Conservation (phyloP, 2,888 invertebrate species). For the Nymphalis c-album region DNA sequence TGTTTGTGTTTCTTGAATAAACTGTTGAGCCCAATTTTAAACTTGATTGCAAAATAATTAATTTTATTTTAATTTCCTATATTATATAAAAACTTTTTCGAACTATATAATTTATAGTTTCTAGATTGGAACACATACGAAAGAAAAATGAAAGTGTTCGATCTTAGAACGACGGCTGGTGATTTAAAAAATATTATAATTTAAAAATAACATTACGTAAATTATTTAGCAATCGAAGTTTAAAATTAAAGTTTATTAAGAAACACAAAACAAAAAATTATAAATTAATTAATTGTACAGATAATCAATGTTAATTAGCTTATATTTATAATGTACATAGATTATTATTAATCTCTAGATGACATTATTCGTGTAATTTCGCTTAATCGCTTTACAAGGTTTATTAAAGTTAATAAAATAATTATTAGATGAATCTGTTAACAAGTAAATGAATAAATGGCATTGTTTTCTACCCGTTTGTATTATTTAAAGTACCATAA, state of each 20-base stretch:
- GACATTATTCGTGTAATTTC: not conserved
- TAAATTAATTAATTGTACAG: constrained; percentile 10
- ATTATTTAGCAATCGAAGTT: constrained; percentile 20
- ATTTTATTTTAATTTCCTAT: not conserved
- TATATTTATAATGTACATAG: not conserved
- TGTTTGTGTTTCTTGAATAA: constrained; percentile 53
- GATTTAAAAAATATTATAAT: not conserved
- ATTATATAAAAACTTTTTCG: not conserved
- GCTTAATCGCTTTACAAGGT: constrained; percentile 12
- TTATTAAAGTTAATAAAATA: constrained; percentile 5
- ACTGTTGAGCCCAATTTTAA: constrained; percentile 73
- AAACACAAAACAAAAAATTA: constrained; percentile 25
- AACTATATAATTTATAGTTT: not conserved
- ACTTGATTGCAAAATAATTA: constrained; percentile 41
- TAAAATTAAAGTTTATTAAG: constrained; percentile 36
- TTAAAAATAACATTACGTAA: not conserved
- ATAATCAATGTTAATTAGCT: constrained; percentile 1
- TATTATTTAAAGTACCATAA: constrained; percentile 7
- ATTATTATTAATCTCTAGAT: not conserved
- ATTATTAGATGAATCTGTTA: constrained; percentile 24
- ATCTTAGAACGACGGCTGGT: no score
- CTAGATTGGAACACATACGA: no score
- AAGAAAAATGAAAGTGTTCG: no score
- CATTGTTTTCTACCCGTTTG: constrained; percentile 18
- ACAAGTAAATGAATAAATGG: constrained; percentile 26